phyloP scores from a whole-genome alignment of 2,113 vertebrate genomes.

The Gobius niger region DNA sequence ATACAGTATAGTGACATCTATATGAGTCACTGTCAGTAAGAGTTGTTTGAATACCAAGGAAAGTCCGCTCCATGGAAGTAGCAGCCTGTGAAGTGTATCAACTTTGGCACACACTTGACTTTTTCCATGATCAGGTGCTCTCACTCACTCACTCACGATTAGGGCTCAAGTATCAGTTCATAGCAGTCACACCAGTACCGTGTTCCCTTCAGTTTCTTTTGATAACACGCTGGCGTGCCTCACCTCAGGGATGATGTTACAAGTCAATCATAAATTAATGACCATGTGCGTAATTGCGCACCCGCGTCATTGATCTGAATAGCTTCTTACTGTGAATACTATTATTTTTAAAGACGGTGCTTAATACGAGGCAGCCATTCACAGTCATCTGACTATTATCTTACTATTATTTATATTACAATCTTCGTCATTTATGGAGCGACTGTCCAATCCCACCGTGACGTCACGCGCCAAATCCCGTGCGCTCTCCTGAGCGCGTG shows the following conservation, averaged over 20 bases:
- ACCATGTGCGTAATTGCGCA: not conserved
- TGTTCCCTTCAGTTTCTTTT: not conserved
- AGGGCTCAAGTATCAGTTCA: not conserved
- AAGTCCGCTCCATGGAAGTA: not conserved
- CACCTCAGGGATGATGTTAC: not conserved
- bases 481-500: conserved; percentile 68
- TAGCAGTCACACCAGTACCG: not conserved
- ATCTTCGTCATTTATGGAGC: conserved; percentile 1
- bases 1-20: not conserved
- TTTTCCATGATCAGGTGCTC: conserved; percentile 2
- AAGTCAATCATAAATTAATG: not conserved
- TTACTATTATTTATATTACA: not conserved
- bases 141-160: not conserved
- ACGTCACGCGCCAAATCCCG: conserved; percentile 72
- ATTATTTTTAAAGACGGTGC: not conserved
- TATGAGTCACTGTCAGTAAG: not conserved
- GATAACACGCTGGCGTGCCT: not conserved
- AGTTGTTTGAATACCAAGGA: not conserved
- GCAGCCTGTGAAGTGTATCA: not conserved
- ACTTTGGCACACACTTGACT: not conserved
- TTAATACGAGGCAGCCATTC: not conserved
- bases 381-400: too few relatives aligned
- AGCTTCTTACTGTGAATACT: not conserved
- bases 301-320: not conserved
- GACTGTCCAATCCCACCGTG: conserved; percentile 47